These are phyloP conservation scores for Karalla daura DNA, from an alignment of 2,797 vertebrate genomes.

Conservation along the genomic window DNA sequence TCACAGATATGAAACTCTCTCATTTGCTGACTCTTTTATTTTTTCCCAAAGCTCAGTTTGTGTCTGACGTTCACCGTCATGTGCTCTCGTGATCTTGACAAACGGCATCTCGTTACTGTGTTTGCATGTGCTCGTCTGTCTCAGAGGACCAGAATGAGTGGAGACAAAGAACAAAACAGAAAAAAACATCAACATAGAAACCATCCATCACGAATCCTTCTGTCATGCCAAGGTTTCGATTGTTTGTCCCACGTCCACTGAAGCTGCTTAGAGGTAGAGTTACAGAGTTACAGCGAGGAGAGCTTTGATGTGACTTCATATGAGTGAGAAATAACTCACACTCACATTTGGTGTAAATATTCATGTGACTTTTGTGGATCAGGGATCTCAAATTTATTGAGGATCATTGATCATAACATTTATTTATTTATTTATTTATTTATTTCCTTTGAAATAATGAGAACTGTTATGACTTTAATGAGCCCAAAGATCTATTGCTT, in stretches of 20 bases:
- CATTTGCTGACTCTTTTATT: constrained; percentile 30
- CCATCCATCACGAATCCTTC: neutral
- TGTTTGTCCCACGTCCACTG: neutral
- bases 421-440: constrained; percentile 3
- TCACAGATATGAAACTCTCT: constrained; percentile 1
- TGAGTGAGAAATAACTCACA: too few species aligned
- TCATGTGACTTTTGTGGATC: neutral
- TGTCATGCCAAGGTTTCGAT: neutral
- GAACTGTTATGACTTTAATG: neutral
- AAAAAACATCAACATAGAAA: neutral
- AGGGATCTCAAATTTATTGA: constrained; percentile 5
- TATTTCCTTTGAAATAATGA: constrained; percentile 5
- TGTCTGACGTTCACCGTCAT: constrained; percentile 1
- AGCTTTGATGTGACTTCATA: neutral
- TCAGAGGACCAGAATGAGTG: constrained; percentile 5
- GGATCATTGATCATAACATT: constrained; percentile 1
- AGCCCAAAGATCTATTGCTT: neutral
- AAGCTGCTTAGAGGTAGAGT: constrained; percentile 12
- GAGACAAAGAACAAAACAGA: neutral
- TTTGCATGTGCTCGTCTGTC: constrained; percentile 21
- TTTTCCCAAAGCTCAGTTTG: constrained; percentile 16
- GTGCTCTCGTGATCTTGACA: constrained; percentile 25
- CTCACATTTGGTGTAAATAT: constrained; percentile 36
- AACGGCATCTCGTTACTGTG: constrained; percentile 22
- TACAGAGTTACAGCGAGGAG: constrained; percentile 1